Base-by-base conservation (phyloP, 2,797 vertebrate genomes). In the Echeneis naucrates region DNA sequence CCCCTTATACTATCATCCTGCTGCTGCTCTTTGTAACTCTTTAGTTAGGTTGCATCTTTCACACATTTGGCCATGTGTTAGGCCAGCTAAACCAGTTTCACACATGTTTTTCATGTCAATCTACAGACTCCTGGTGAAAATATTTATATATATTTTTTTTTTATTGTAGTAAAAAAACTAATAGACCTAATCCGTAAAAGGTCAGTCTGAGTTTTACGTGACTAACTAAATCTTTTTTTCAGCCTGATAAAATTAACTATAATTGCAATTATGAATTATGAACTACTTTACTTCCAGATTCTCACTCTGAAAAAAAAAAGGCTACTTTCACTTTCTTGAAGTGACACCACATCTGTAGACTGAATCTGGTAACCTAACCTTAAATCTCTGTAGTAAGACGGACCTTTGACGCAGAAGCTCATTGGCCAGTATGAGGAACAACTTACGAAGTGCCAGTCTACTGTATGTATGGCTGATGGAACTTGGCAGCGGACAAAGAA, bases 401-500 rank as follows among this genome's bases (percentile, higher is more conserved):
- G 77, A 81, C 72, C 68, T 72, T 81, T 62, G 51, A 63, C 65
- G 68, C 72, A 24, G 70, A 61, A 55, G 68, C 63, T 79, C 65
- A 67, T 73, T 81, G 77, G 77, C 69, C 56, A 8, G 50, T 52
- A 32, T 58, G 67, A 81, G 54, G 64, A 79, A 33, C 27, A 21
- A 56, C 72, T 68, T 14, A 56, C 76, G 42, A 61, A 78, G 83
- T 63, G 74, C 66, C 82, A 44, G 81, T 52, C 77, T 77, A 65
- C 70, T 75, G 87, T 75, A 82, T 87, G 81, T 73, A 76, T 69
- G 72, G 82, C 72, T 75, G 88, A 80, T 65, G 89, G 70, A 80
- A 85, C 69, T 72, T 73, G 83, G 82, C 84, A 59, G 70, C 59
- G 32, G 73, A 75, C 71, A 87, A 64, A 87, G 80, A 91, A 89